These are phyloP conservation scores for Aphidius colemani DNA, from an alignment of 2,888 invertebrate species.

Conservation along the genomic window DNA sequence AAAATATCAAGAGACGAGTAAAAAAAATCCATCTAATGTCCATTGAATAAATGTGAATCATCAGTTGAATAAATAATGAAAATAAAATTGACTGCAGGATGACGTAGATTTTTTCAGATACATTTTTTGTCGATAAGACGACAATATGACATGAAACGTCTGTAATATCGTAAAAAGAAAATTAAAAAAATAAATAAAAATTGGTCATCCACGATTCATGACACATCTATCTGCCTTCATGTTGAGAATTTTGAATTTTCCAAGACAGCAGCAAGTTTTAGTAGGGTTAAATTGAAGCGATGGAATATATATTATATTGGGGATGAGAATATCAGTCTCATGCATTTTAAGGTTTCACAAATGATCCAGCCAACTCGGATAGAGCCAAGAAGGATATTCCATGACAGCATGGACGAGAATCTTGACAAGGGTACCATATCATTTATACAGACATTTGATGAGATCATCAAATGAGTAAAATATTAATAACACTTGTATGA, in stretches of 20 bases:
- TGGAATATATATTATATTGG: background rate
- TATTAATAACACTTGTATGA: too few species aligned
- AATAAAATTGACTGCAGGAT: background rate
- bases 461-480: too few species aligned
- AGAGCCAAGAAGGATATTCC: background rate
- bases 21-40: too few species aligned
- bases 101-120: background rate
- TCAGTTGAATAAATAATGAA: too few species aligned
- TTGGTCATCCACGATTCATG: slow-evolving; percentile 3
- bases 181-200: background rate
- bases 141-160: background rate
- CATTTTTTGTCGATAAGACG: background rate
- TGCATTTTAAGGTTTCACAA: background rate
- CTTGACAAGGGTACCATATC: slow-evolving; percentile 4
- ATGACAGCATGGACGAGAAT: background rate
- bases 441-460: background rate
- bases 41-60: too few species aligned
- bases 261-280: too few species aligned
- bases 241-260: background rate
- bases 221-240: background rate
- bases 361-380: background rate
- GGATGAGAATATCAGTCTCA: background rate
- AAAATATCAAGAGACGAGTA: too few species aligned
- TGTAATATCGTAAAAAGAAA: too few species aligned
- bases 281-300: too few species aligned